Evolutionary conservation across 2,113 vertebrate species (phyloP).

Genomic region (Hystrix cristata): DNA sequence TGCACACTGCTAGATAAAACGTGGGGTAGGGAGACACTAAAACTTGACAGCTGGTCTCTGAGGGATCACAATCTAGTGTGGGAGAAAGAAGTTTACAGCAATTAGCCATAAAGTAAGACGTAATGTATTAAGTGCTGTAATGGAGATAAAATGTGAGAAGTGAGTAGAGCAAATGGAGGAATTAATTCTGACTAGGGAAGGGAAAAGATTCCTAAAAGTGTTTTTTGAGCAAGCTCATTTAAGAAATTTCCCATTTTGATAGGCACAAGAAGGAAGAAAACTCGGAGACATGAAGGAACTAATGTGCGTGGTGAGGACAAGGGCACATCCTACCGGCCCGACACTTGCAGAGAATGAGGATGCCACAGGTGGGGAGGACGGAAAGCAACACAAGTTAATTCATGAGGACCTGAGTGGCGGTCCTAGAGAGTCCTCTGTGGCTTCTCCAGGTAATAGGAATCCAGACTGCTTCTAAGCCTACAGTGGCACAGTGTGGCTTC

Average conservation of each 20-base stretch:
- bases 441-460: background rate
- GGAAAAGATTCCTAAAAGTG: background rate
- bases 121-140: conserved; percentile 31
- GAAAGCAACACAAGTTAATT: background rate
- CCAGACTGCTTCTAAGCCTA: background rate
- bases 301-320: fast-evolving
- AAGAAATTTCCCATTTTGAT: background rate
- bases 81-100: conserved; percentile 57
- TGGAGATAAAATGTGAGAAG: background rate
- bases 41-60: conserved; percentile 44
- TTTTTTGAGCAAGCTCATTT: background rate
- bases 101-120: conserved; percentile 66
- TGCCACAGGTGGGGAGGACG: background rate
- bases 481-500: background rate
- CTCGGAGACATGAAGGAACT: background rate
- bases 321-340: background rate
- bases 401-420: background rate
- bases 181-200: conserved; percentile 39
- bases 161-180: background rate
- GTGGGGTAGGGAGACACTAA: background rate
- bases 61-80: conserved; percentile 18
- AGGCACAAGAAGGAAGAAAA: background rate
- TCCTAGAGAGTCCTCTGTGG: too few species aligned
- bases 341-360: fast-evolving
- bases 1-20: background rate